Evolutionary conservation across 2,113 vertebrate genomes (phyloP), one percentile per base, ranked within the genome.

Genomic region (Cynoglossus semilaevis): DNA sequence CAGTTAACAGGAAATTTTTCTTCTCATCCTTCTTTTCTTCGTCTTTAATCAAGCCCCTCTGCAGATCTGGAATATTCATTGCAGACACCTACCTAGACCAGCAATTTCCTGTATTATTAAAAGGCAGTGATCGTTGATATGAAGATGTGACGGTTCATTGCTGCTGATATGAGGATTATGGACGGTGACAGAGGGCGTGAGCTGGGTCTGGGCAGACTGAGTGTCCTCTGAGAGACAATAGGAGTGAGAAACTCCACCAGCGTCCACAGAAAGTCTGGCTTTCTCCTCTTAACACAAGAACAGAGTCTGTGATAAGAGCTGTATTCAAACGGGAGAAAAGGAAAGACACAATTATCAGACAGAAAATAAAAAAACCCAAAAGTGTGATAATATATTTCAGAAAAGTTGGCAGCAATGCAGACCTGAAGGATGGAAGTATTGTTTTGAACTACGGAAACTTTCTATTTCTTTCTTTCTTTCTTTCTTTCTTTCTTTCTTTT

Each of bases 31-130:
- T 57, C 63, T 68, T 61, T 70, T 79, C 43, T 19, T 59, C 40
- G 38, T 19, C 70, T 67, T 77, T 79, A 76, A 76, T 83, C 54
- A 82, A 78, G 66, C 48, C 58, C 58, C 69, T 46, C 29, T 55
- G 54, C 19, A 37, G 49, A 74, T 76, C 54, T 67, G 62, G 58
- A 79, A 59, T 77, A 77, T 74, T 82, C 55, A 63, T 51, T 45
- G 57, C 59, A 41, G 73, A 72, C 72, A 56, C 67, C 77, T 58
- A 76, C 80, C 69, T 76, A 72, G 61, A 84, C 67, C 54, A 76
- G 74, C 73, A 84, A 79, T 87, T 82, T 83, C 74, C 73, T 70
- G 41, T 80, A 72, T 80, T 87, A 87, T 84, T 82, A 85, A 85
- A 82, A 74, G 51, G 46, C 67, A 64, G 63, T 70, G 63, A 81